Evolutionary conservation across 2,113 vertebrate species (phyloP), one percentile per base, ranked within the genome.

Genomic region (Lota lota): DNA sequence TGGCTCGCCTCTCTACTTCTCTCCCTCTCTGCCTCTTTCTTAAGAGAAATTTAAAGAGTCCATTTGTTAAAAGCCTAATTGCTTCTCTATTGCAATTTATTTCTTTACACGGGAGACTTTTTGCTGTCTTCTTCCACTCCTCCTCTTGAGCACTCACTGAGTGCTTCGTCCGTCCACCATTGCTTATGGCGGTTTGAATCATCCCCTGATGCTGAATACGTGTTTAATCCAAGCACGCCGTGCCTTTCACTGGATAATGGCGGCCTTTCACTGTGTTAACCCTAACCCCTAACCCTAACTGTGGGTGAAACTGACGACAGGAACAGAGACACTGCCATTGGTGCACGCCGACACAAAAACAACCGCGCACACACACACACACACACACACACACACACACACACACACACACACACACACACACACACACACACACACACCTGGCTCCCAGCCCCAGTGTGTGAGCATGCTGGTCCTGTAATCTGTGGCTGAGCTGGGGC

Each of bases 401-500:
- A 74, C 24, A 60, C 56, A 67, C 53, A 65, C 61, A 28, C 60
- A 24, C 60, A n/a, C 22, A 79, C 61, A 56, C 57, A 33, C 60
- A 67, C 71, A 78, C 68, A 58, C 47, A 50, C 40, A 24, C 21
- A 28, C 60, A 63, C 36, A 62, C 28, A 60, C 28, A 51, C 7
- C 61, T 64, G 74, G 59, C 68, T 47, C 18, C 17, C 65, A 80
- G 63, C 59, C 72, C 73, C 72, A 85, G 73, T 71, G 83, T 79
- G 63, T 69, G 74, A 82, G 73, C 69, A 74, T 16, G 36, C 70
- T 72, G 50, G 84, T 84, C 88, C 86, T 90, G 66, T 88, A 86
- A 89, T 88, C 85, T 90, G 87, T 67, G 83, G 89, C 83, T 85
- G 20, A 77, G 70, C 84, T 81, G 79, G 73, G 76, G 80, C 71